Base-by-base conservation (phyloP, 2,113 vertebrate species). In the Anolis sagrei region DNA sequence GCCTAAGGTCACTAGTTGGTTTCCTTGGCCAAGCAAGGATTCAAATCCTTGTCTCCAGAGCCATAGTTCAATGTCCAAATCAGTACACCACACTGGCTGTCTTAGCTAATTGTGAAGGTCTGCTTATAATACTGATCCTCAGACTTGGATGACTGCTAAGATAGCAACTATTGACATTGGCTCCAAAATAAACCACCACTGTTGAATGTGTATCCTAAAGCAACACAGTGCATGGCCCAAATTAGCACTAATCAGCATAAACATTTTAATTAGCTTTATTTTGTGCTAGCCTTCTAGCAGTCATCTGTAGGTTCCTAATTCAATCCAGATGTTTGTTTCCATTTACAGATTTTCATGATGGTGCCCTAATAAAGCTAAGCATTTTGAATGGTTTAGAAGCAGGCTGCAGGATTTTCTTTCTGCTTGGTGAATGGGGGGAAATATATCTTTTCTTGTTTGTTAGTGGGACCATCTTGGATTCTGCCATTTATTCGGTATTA, bases 251-350 rank as follows among this genome's bases (percentile, higher is more conserved):
- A 86, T 86, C 54, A 79, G 76, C 77, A 81, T 81, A 86, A 81
- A 81, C 70, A 51, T 74, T 86, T 69, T 73, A 86, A 80, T 86
- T 81, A 86, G 72, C 44, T 80, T 86, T 81, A 51, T 51, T 86
- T 83, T 64, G 48, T 83, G 61, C 72, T 66, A 81, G 79, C 61
- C 39, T 83, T 81, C 18, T 49, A 64, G 8, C 61, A 36, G 64
- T 86, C 70, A 81, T 66, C 39, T 81, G n/a, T 51, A 51, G 36
- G n/a, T n/a, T 76, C 70, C 54, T 86, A 75, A 86, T 86, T 75
- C 49, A 75, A 66, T 62, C 36, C 61, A 81, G 66, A 81, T 83
- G 82, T 75, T 68, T 73, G 75, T 76, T 64, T n/a, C 68, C 70
- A 82, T 79, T 76, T 81, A 54, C 9, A 87, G n/a, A 69, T 1